phyloP scores from a whole-genome alignment of 2,888 invertebrate species.

The Melanchra persicariae region DNA sequence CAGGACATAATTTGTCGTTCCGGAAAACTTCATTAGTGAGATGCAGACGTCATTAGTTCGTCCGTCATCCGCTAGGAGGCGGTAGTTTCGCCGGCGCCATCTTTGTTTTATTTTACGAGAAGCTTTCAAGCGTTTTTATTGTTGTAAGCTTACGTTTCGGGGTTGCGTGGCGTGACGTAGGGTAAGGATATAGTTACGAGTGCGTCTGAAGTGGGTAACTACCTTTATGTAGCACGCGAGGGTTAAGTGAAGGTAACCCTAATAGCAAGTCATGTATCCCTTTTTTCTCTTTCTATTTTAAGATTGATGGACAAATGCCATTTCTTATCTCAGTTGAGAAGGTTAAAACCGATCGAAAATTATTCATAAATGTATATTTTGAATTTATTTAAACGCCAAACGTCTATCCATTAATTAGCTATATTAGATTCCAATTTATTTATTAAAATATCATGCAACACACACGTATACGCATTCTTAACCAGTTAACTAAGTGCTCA shows the following conservation, averaged over 20 bases:
- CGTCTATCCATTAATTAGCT: not conserved
- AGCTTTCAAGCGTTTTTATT: conserved; percentile 58
- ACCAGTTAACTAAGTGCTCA: no score
- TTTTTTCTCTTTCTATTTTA: not conserved
- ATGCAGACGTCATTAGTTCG: conserved; percentile 58
- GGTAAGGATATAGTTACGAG: conserved; percentile 30
- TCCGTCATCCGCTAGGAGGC: conserved; percentile 38
- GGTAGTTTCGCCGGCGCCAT: conserved; percentile 21
- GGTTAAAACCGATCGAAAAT: not conserved
- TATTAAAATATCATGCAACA: no score
- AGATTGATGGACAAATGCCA: not conserved
- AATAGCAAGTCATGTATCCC: not conserved
- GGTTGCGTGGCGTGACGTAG: conserved; percentile 27
- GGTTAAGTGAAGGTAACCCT: conserved; percentile 8
- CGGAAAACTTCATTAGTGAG: conserved; percentile 58
- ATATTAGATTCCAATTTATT: no score
- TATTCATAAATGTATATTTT: not conserved
- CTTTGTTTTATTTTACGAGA: conserved; percentile 62
- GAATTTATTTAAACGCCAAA: no score
- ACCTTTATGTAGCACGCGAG: conserved; percentile 27
- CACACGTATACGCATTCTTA: no score
- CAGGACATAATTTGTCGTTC: conserved; percentile 48
- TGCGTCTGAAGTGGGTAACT: conserved; percentile 32
- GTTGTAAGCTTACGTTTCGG: conserved; percentile 47
- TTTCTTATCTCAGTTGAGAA: not conserved